Evolutionary conservation across 2,797 vertebrate species (phyloP).

Genomic region (Rousettus madagascariensis): DNA sequence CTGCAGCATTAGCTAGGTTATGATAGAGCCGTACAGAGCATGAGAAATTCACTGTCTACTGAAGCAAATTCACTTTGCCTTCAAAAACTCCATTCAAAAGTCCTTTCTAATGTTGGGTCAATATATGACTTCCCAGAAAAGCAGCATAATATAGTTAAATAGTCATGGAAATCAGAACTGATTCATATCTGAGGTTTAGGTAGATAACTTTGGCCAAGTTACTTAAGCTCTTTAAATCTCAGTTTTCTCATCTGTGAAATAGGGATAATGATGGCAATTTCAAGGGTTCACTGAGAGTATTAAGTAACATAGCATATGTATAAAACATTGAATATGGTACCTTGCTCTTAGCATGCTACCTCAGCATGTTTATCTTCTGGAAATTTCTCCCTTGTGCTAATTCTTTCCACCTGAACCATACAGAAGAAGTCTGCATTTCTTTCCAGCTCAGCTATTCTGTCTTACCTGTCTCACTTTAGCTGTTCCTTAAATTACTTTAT

Average conservation of each 20-base stretch:
- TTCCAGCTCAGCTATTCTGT: neutral
- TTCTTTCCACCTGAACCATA: neutral
- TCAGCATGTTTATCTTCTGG: neutral
- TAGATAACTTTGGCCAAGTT: neutral
- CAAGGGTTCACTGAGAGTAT: constrained; percentile 10
- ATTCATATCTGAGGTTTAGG: neutral
- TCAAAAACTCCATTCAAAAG: constrained; percentile 19
- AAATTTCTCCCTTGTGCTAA: neutral
- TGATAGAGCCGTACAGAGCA: neutral
- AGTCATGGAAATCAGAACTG: neutral
- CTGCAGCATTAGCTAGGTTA: neutral
- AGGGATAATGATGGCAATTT: neutral
- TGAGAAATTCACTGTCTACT: neutral
- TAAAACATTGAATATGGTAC: neutral
- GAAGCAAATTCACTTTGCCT: neutral
- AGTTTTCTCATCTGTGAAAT: neutral
- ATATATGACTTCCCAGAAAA: neutral
- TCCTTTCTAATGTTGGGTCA: neutral
- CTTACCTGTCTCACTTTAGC: neutral
- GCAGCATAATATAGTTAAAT: neutral
- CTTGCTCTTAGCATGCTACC: neutral
- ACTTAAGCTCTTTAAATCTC: neutral
- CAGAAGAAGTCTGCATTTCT: neutral
- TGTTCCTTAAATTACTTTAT: neutral
- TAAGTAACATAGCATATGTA: neutral